Base-by-base conservation (phyloP, 2,113 vertebrate genomes). In the Ctenomys sociabilis region DNA sequence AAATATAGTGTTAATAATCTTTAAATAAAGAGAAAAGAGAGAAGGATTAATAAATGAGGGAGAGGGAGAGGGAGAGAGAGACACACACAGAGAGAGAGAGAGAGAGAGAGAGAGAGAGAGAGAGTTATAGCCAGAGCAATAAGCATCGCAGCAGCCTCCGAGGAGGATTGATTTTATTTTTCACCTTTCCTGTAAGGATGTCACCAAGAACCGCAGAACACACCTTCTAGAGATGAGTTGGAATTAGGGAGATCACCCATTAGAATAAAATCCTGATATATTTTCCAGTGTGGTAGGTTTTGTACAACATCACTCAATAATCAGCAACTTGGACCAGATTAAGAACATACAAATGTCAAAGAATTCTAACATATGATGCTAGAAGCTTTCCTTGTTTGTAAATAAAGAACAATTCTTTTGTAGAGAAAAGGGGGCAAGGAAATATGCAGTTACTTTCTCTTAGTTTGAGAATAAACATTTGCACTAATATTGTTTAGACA, bases 131-230 rank as follows among this genome's bases (percentile, higher is more conserved):
- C 30, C 45, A 77, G 2, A 95, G 61, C 59, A 83, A 85, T 77
- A 6, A 90, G 5, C 3, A 78, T 32, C 80, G 1, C 10, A 13
- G 57, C 9, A 90, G 22, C 0, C 78, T 97, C 54, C 6, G 45
- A 77, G 75, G 22, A 2, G 0, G 94, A 95, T 54, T 45, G 30
- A 28, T 73, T 96, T 96, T 63, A 68, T 0, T 95, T 97, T 94
- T 64, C 28, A 11, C 43, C 4, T 85, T 96, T 3, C 59, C 85
- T 91, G 11, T 78, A 68, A n/a, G 59, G 64, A 77, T 19, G 88
- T 88, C 89, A 75, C 37, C 37, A 84, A 95, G 14, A 59, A 30
- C 78, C 97, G 86, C 45, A 97, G 72, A 96, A 61, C n/a, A 80
- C 0, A 68, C 11, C 63, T 80, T 91, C 13, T 32, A 49, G 52